Percentiles rank a stretch among this genome's conserved stretches.
Conservation (phyloP, 2,888 invertebrate genomes). For the Eulithis testata region DNA sequence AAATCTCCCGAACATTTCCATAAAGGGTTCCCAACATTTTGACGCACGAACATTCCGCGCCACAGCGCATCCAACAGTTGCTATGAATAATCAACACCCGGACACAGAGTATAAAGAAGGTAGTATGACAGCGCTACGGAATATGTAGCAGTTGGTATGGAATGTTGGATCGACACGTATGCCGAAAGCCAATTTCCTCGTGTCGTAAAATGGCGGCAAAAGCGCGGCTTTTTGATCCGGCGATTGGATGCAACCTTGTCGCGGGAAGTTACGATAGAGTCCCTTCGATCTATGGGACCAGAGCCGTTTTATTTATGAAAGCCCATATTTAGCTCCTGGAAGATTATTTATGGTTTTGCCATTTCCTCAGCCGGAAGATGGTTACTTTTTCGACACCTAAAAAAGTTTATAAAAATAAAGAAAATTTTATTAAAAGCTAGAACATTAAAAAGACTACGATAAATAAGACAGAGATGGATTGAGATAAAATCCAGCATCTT, state of each 20-base stretch:
- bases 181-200: constrained; percentile 16
- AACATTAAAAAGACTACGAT: no score
- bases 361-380: no score
- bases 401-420: no score
- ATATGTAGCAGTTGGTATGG: not conserved
- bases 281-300: no score
- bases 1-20: constrained; percentile 17
- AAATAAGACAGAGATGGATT: no score
- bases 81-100: not conserved
- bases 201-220: not conserved
- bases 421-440: no score
- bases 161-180: not conserved
- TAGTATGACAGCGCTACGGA: constrained; percentile 1
- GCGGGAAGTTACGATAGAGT: not conserved
- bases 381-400: no score
- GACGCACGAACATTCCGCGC: not conserved
- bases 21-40: constrained; percentile 15
- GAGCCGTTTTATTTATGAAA: no score
- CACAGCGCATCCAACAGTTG: constrained; percentile 6
- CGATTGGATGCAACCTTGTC: constrained; percentile 17
- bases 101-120: not conserved
- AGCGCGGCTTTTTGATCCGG: constrained; percentile 12
- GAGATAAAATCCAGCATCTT: no score
- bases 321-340: no score
- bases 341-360: no score